A percentile compares a stretch with the other conserved stretches of the same genome.
Evolutionary conservation across 2,888 invertebrate genomes (phyloP).

Genomic region (Meghimatium bilineatum): DNA sequence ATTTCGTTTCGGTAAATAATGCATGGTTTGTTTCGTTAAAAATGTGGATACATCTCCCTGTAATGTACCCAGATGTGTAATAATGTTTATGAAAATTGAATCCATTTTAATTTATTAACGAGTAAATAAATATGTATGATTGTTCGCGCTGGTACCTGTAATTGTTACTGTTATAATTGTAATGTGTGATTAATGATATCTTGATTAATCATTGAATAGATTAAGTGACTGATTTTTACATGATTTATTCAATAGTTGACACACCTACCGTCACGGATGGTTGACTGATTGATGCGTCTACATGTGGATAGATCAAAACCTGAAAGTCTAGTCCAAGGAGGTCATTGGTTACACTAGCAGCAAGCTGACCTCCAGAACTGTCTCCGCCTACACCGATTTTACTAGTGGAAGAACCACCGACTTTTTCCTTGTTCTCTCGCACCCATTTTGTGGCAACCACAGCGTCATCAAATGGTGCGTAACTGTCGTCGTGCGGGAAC

Average conservation of each 20-base stretch:
- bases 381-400: conserved; percentile 45
- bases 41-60: too few relatives aligned
- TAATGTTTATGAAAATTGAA: too few relatives aligned
- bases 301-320: conserved; percentile 22
- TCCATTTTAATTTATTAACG: too few relatives aligned
- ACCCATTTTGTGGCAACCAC: conserved; percentile 41
- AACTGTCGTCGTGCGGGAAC: conserved; percentile 37
- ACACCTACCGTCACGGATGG: background rate
- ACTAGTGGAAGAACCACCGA: conserved; percentile 18
- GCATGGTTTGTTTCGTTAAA: too few relatives aligned
- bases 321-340: conserved; percentile 36
- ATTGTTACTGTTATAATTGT: too few relatives aligned
- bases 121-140: too few relatives aligned
- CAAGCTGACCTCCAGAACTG: conserved; percentile 38
- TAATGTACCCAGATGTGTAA: too few relatives aligned
- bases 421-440: conserved; percentile 41
- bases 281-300: conserved; percentile 10
- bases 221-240: background rate
- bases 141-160: too few relatives aligned
- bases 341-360: conserved; percentile 37
- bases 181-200: too few relatives aligned
- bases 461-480: conserved; percentile 46
- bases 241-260: background rate
- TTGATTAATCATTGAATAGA: too few relatives aligned
- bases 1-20: too few relatives aligned